phyloP scores from a whole-genome alignment of 1,140 invertebrate genomes.

The Nomia melanderi region DNA sequence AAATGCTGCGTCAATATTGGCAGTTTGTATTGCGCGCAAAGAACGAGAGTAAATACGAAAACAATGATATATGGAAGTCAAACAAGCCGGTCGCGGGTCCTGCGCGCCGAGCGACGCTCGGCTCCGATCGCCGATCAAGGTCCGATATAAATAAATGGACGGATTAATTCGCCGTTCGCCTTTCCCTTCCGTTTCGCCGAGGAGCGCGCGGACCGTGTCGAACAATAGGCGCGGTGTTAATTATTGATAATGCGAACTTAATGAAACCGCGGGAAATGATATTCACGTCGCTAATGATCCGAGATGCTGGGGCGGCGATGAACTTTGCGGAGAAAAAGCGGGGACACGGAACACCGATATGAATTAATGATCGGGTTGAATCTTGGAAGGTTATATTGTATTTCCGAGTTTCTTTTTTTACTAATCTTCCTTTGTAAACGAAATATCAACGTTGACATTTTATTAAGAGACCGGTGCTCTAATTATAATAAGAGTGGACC shows the following conservation, averaged over 20 bases:
- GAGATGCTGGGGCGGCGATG: too few relatives aligned
- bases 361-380: too few relatives aligned
- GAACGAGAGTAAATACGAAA: conserved; percentile 39
- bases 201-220: neutral
- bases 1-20: conserved; percentile 44
- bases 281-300: too few relatives aligned
- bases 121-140: neutral
- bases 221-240: neutral
- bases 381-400: too few relatives aligned
- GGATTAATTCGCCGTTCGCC: conserved; percentile 26
- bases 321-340: neutral
- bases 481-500: too few relatives aligned
- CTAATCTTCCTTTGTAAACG: too few relatives aligned
- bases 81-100: conserved; percentile 27
- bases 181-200: too few relatives aligned
- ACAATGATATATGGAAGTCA: conserved; percentile 51
- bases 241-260: neutral
- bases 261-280: neutral
- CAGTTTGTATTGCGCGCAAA: conserved; percentile 16
- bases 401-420: too few relatives aligned
- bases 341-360: too few relatives aligned
- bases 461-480: too few relatives aligned
- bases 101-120: neutral
- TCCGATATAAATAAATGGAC: conserved; percentile 32
- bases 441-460: too few relatives aligned